Evolutionary conservation across 2,888 invertebrate species (phyloP).

Genomic region (Tipula confusa): DNA sequence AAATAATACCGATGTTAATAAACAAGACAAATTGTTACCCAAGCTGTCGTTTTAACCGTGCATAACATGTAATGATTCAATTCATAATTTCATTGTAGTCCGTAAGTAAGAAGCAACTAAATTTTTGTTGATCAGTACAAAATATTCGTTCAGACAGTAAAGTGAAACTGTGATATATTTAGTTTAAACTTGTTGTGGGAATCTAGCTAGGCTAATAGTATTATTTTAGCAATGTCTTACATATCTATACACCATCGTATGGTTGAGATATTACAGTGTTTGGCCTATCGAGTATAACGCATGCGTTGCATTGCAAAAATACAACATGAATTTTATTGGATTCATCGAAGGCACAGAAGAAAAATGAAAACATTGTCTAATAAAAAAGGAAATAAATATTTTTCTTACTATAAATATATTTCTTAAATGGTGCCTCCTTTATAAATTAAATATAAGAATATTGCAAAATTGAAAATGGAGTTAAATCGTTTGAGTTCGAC

Average conservation of each 20-base stretch:
- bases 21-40: neutral
- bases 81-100: neutral
- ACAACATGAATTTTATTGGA: slow-evolving; percentile 3
- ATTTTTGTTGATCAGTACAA: neutral
- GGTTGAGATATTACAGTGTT: neutral
- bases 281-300: neutral
- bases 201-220: neutral
- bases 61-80: neutral
- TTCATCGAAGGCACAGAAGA: neutral
- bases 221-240: neutral
- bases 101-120: neutral
- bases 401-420: neutral
- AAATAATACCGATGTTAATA: neutral
- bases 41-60: neutral
- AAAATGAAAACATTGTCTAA: neutral
- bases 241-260: neutral
- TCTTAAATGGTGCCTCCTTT: neutral
- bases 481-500: neutral
- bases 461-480: neutral
- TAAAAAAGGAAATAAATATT: neutral
- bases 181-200: neutral
- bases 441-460: neutral
- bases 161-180: neutral
- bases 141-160: neutral
- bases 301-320: neutral